phyloP scores from a whole-genome alignment of 2,888 invertebrate genomes.

The Hermaeophaga mercurialis region DNA sequence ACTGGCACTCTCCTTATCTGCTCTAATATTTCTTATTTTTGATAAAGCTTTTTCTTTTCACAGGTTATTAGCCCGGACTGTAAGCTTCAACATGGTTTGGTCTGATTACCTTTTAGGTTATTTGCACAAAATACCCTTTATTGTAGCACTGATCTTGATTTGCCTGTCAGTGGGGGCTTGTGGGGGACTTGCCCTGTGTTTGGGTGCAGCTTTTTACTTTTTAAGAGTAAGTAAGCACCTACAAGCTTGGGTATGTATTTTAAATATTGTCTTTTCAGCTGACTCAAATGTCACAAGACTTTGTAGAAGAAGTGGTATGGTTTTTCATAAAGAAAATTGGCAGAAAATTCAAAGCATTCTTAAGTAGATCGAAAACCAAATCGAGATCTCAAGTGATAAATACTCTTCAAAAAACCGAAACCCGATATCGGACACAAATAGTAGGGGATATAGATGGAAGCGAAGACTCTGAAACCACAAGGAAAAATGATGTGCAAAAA shows the following conservation, averaged over 20 bases:
- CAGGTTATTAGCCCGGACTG: slow-evolving; percentile 60
- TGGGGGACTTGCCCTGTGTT: slow-evolving; percentile 72
- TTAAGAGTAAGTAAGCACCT: slow-evolving; percentile 63
- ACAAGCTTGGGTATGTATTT: too few species aligned
- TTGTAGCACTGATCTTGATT: slow-evolving; percentile 68
- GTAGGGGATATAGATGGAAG: slow-evolving; percentile 6
- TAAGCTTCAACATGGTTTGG: slow-evolving; percentile 57
- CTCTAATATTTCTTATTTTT: too few species aligned
- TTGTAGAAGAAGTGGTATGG: slow-evolving; percentile 63
- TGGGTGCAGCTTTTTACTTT: slow-evolving; percentile 71
- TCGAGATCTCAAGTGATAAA: too few species aligned
- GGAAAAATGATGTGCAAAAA: slow-evolving; percentile 3
- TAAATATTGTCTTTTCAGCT: too few species aligned
- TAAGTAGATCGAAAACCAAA: slow-evolving; percentile 20
- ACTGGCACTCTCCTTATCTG: too few species aligned
- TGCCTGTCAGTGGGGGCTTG: slow-evolving; percentile 71
- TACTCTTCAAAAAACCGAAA: too few species aligned
- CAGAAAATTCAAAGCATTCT: slow-evolving; percentile 42
- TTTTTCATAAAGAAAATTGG: slow-evolving; percentile 48
- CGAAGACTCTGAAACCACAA: not conserved
- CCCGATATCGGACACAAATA: slow-evolving; percentile 5
- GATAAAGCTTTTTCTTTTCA: too few species aligned
- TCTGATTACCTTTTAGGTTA: slow-evolving; percentile 70
- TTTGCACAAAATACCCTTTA: slow-evolving; percentile 71
- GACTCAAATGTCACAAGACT: slow-evolving; percentile 77